Conservation (phyloP, 2,113 vertebrate genomes). For the Passer domesticus region DNA sequence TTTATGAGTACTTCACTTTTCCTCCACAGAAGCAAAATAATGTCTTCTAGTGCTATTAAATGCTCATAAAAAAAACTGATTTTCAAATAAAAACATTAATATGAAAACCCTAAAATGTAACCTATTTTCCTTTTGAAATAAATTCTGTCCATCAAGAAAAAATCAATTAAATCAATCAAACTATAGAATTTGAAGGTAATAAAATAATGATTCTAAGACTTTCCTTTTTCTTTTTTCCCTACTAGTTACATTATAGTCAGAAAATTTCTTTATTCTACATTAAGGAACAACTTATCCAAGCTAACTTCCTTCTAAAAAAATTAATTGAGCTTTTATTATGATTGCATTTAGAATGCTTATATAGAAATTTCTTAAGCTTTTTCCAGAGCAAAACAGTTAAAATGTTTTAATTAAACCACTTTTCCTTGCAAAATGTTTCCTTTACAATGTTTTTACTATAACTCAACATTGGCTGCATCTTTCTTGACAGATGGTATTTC, state of each 20-base stretch:
- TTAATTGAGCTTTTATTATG: not conserved
- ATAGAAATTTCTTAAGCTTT: not conserved
- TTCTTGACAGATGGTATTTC: conserved; percentile 65
- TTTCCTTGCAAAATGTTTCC: conserved; percentile 23
- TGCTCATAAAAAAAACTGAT: rapidly evolving
- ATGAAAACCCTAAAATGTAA: not conserved
- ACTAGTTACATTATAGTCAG: not conserved
- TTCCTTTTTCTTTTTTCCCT: not conserved
- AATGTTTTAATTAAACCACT: conserved; percentile 36
- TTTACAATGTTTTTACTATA: conserved; percentile 51
- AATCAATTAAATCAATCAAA: not conserved
- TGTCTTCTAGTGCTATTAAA: not conserved
- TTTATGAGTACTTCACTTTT: not conserved
- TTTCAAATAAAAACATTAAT: not conserved
- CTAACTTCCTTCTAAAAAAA: not conserved
- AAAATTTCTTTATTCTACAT: not conserved
- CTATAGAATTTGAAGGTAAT: not conserved
- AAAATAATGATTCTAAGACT: not conserved
- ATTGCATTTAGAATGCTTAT: not conserved
- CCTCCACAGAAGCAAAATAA: not conserved
- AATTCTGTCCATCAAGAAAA: not conserved
- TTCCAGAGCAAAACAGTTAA: not conserved
- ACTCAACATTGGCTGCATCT: conserved; percentile 48
- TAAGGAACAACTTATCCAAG: not conserved
- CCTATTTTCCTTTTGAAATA: not conserved